Percentiles rank a stretch among this genome's conserved stretches.
These are phyloP conservation scores for Coreius guichenoti DNA, from an alignment of 2,797 vertebrate species.

Conservation along the genomic window DNA sequence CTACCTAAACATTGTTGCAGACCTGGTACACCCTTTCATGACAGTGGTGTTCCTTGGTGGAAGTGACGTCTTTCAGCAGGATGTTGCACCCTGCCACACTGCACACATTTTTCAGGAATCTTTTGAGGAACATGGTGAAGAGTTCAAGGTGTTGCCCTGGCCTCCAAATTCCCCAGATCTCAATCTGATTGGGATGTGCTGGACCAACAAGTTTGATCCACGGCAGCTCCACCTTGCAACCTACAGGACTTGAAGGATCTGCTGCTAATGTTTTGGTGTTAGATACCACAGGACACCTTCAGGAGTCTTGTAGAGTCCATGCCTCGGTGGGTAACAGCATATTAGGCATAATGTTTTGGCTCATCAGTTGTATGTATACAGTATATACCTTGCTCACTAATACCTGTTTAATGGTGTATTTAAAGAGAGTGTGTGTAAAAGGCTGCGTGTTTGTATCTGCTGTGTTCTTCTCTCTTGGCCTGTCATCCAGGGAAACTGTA, in stretches of 20 bases:
- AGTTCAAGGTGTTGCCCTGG: background rate
- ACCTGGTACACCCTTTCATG: background rate
- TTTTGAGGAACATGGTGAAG: too few species aligned
- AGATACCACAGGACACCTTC: background rate
- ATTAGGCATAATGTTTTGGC: background rate
- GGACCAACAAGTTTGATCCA: background rate
- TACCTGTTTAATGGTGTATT: background rate
- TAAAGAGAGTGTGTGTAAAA: background rate
- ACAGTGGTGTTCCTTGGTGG: too few species aligned
- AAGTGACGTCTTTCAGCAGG: too few species aligned
- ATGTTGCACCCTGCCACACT: too few species aligned
- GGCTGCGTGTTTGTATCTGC: background rate
- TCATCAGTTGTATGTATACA: background rate
- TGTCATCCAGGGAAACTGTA: constrained; percentile 87
- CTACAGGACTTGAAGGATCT: background rate
- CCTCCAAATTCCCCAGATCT: background rate
- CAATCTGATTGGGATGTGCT: background rate
- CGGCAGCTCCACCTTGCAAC: background rate
- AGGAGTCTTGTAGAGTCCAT: background rate
- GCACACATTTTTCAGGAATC: too few species aligned
- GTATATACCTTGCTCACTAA: background rate
- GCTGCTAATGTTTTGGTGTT: background rate
- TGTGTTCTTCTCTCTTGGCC: constrained; percentile 16
- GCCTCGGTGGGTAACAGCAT: background rate
- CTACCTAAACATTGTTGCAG: background rate